Evolutionary conservation across 2,888 invertebrate genomes (phyloP).

Genomic region (Taphrorychus bicolor): DNA sequence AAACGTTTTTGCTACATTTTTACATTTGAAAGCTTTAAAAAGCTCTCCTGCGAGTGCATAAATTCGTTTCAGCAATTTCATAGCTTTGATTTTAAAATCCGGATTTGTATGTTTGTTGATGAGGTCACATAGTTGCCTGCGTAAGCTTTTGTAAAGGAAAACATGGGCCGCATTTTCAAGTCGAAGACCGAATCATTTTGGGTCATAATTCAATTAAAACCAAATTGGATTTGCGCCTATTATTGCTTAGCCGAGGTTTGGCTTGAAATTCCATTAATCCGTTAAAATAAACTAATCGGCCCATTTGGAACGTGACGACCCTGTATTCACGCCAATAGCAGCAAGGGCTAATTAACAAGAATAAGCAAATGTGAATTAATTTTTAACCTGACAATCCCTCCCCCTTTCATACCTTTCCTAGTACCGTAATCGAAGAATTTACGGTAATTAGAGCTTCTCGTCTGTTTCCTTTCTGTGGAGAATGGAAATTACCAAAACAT

Average conservation of each 20-base stretch:
- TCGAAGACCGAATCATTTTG: slow-evolving; percentile 6
- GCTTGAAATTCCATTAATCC: slow-evolving; percentile 23
- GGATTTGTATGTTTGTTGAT: too few relatives aligned
- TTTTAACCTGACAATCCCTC: slow-evolving; percentile 20
- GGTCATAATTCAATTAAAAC: slow-evolving; percentile 13
- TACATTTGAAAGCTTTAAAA: neutral
- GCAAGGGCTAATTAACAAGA: slow-evolving; percentile 24
- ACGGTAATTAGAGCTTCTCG: slow-evolving; percentile 23
- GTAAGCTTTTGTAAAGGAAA: neutral
- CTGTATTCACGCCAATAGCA: slow-evolving; percentile 15
- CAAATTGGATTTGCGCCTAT: slow-evolving; percentile 21
- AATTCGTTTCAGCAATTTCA: neutral
- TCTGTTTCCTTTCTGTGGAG: slow-evolving; percentile 13
- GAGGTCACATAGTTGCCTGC: too few relatives aligned
- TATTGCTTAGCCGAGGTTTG: slow-evolving; percentile 14
- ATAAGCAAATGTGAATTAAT: slow-evolving; percentile 32
- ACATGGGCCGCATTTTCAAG: neutral
- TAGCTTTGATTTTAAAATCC: neutral
- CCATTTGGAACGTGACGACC: slow-evolving; percentile 24
- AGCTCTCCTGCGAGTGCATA: neutral
- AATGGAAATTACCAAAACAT: slow-evolving; percentile 17
- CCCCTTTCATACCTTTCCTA: slow-evolving; percentile 24
- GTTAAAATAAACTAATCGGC: slow-evolving; percentile 27
- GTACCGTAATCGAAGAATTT: slow-evolving; percentile 30
- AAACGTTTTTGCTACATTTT: neutral